Evolutionary conservation across 2,797 vertebrate species (phyloP).

Genomic region (Notoglanidium macrostoma): DNA sequence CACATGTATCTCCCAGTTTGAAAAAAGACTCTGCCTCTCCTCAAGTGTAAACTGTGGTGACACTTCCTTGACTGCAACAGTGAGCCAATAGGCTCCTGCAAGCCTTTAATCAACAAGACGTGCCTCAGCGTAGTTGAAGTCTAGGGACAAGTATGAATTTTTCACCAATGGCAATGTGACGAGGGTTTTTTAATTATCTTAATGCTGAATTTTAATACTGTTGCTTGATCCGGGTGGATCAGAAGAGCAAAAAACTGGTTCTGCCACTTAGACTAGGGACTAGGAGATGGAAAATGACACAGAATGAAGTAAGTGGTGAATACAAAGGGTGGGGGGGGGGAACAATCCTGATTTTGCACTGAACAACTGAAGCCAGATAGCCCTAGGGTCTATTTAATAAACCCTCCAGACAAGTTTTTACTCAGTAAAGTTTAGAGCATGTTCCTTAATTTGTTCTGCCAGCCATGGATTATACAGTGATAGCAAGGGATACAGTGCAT

Average conservation of each 20-base stretch:
- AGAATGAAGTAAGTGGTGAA: not conserved
- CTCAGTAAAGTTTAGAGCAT: not conserved
- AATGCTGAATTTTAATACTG: not conserved
- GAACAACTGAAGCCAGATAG: not conserved
- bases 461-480: not conserved
- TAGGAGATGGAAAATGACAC: not conserved
- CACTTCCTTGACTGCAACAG: slow-evolving; percentile 63
- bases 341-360: not conserved
- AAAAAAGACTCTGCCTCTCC: slow-evolving; percentile 60
- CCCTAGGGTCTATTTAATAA: not conserved
- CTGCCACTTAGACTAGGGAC: slow-evolving; percentile 48
- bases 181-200: not conserved
- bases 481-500: not conserved
- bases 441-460: not conserved
- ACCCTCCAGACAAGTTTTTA: not conserved
- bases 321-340: not conserved
- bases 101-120: slow-evolving; percentile 41
- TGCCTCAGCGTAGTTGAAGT: slow-evolving; percentile 28
- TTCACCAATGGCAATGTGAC: not conserved
- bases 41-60: slow-evolving; percentile 63
- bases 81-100: slow-evolving; percentile 49
- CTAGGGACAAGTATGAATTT: slow-evolving; percentile 9
- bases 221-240: slow-evolving; percentile 41
- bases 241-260: slow-evolving; percentile 71
- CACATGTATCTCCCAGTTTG: slow-evolving; percentile 59